Conservation (phyloP, 2,888 invertebrate genomes). For the Campoletis raptor region DNA sequence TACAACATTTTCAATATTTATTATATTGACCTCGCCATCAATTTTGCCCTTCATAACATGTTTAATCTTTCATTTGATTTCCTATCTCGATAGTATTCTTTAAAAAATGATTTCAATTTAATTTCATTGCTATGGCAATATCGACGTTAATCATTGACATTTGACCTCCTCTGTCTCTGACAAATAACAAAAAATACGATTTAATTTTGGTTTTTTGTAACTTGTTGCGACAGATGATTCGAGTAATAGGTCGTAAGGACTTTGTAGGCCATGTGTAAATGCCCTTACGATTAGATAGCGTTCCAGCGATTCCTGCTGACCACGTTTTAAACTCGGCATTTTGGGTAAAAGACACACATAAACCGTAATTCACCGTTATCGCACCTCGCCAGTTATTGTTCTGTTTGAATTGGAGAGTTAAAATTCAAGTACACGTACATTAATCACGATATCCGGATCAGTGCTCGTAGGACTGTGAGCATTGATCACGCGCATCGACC, state of each 20-base stretch:
- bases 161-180: no score
- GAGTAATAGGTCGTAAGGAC: neutral
- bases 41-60: no score
- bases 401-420: neutral
- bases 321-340: slow-evolving; percentile 6
- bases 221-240: neutral
- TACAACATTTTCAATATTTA: neutral
- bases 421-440: slow-evolving; percentile 23
- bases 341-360: neutral
- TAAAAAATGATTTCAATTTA: neutral
- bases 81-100: no score
- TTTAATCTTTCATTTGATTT: no score
- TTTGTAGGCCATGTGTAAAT: slow-evolving; percentile 25
- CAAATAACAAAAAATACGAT: neutral
- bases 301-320: slow-evolving; percentile 2
- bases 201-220: neutral
- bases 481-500: slow-evolving; percentile 7
- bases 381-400: slow-evolving; percentile 8
- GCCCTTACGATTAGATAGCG: slow-evolving; percentile 4
- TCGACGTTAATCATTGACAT: neutral
- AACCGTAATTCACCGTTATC: slow-evolving; percentile 21
- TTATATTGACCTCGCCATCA: no score
- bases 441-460: slow-evolving; percentile 15
- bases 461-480: neutral
- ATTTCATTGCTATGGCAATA: no score